Evolutionary conservation across 2,113 vertebrate genomes (phyloP), one percentile per base, ranked within the genome.

Genomic region (Myanophis thanlyinensis): DNA sequence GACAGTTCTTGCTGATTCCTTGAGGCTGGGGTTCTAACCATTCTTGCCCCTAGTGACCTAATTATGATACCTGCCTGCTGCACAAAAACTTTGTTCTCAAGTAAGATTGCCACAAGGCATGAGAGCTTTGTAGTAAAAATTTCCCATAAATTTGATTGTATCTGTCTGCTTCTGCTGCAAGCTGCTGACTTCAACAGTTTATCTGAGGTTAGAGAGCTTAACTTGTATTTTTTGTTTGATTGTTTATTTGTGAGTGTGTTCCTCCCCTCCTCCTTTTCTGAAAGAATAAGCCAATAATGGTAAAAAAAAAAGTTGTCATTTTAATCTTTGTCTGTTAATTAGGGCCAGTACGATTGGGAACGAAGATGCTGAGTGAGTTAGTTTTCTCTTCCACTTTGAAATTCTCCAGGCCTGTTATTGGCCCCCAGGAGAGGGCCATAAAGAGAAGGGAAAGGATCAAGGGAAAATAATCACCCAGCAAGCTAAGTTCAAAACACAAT

Each of bases 31-130:
- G 90, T 97, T 97, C 95, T 95, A 96, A 96, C 95, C 95, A 95
- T 94, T 95, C 94, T 94, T 97, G 95, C 97, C 96, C 97, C 97
- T 92, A 92, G 95, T 98, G 98, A 98, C 98, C 98, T 98, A 98
- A 98, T 98, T 98, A 98, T 97, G 97, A 97, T 97, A 97, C 96
- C 95, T 95, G 94, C 94, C 96, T 97, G 96, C 94, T 15, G 94
- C 92, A 95, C 73, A 88, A 85, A 90, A 93, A 93, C 97, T 97
- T 97, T 96, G 95, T 97, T 95, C 96, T 96, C 90, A 52, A 89
- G 94, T 88, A 95, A 87, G 91, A 93, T n/a, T 92, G 93, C 95
- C 95, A 95, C 2, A 3, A 85, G 94, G 93, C 92, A 53, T 94
- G 67, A 3, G 80, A 91, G 93, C 94, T 97, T 97, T 96, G 96